Base-by-base conservation (phyloP, 2,888 invertebrate species). In the Orchesella flavescens region DNA sequence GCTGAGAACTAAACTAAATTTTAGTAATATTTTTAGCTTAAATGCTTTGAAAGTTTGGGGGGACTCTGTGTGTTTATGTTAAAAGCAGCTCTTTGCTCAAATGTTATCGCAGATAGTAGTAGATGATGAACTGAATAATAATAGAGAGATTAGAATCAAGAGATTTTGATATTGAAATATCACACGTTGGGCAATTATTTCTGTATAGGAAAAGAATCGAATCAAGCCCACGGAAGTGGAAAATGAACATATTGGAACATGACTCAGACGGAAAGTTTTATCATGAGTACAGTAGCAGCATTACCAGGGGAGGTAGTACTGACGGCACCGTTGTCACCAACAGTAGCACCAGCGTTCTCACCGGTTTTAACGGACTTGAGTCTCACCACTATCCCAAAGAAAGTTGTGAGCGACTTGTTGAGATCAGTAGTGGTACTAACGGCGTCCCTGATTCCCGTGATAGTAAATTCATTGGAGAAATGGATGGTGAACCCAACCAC, bases 181-280 rank as follows among this genome's bases (percentile, higher is more conserved):
- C n/a, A n/a, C 21, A 17, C 1, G 19, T 24, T 63, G n/a, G 34
- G 24, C 19, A 1, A 59, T 19, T 49, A 19, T 53, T 23, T 53
- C 49, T 21, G 4, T 53, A 15, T 49, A 71, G 71, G 49, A 23
- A 65, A 65, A 24, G 23, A 61, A 21, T 65, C 17, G 59, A 55
- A 17, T 34, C 4, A 65, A 55, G 53, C 46, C 83, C 80, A 81
- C 82, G 78, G 66, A 61, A 75, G 85, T 79, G 79, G 86, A 86
- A 86, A 85, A 86, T 86, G 86, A 86, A 86, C 83, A 84, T 84
- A 77, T 86, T 86, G 84, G 83, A 84, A 81, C 81, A 85, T 86
- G 86, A 86, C 77, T 79, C 82, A 78, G 86, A 81, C 61, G 86
- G 83, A 68, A 84, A 84, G 69, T 84, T 79, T 75, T 84, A 84